Base-by-base conservation (phyloP, 2,888 invertebrate species). In the Mythimna pallens region DNA sequence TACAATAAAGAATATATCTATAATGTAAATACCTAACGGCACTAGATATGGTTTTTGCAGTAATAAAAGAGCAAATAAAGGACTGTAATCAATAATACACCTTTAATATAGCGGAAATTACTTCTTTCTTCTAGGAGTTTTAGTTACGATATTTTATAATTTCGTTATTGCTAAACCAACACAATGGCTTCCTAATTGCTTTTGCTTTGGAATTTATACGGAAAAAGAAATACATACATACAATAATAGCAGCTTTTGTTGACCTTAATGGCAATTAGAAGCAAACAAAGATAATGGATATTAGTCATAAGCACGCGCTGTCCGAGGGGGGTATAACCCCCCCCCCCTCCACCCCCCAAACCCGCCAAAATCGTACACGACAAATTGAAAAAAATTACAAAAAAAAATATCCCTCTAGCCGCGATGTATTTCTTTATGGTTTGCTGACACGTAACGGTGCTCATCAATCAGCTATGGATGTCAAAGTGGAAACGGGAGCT, bases 271-370 rank as follows among this genome's bases (percentile, higher is more conserved):
- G 55, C 10, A 36, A 17, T 17, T 55, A 34, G 75, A 72, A n/a
- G n/a, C n/a, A 10, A 55, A 25, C 43, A 76, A 57, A 30, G n/a
- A 10, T 76, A 55, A 73, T 65, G 43, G 65, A 75, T 55, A 73
- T 76, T 47, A 25, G 34, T 30, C 36, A 36, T 47, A 34, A 25
- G 25, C 25, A 25, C 1, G 25, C 25, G 25, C 2, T 1, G 25
- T 25, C 25, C 25, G 25, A 25, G 2, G 25, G 1, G 25, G 25
- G 25, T 1, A 25, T 2, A 2, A 25, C 25, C 25, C 25, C 25
- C 25, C n/a, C n/a, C n/a, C n/a, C n/a, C n/a, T n/a, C n/a, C n/a
- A n/a, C n/a, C n/a, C n/a, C n/a, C n/a, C n/a, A n/a, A 2, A 25
- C 25, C 25, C 25, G 1, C 25, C 25, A 25, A 25, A 25, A 25